Base-by-base conservation (phyloP, 2,113 vertebrate species). In the Oplegnathus fasciatus region DNA sequence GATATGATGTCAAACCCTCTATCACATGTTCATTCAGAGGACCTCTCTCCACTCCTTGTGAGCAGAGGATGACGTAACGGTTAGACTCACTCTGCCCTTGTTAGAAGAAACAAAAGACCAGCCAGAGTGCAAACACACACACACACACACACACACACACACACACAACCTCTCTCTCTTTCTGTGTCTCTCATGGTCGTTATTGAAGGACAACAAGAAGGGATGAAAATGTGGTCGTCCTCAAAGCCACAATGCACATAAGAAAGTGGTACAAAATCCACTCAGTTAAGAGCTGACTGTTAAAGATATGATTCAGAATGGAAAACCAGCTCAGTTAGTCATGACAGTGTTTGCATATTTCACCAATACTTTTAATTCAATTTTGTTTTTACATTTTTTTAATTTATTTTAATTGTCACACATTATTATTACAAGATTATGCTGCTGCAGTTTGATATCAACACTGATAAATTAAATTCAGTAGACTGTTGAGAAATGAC, bases 91-190 rank as follows among this genome's bases (percentile, higher is more conserved):
- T 79, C 75, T 9, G 72, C 60, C 86, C 75, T 84, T 86, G 84
- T 90, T 91, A 57, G 70, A 78, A 86, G 74, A 88, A 89, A 93
- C 92, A 93, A 92, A 93, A 89, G 92, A 88, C 46, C 69, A 82
- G 77, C 79, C 83, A 75, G 73, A 76, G 40, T 9, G 1, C 6
- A 1, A 34, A n/a, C 37, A 37, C 80, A 65, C 72, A 54, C 61
- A 60, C 69, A 44, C 54, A 68, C 46, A 67, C 67, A 57, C 54
- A 54, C 71, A 78, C 57, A 81, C 71, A 46, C 57, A 32, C 68
- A 65, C 64, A 24, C 82, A 69, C 8, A 72, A 26, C 13, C 69
- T 57, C 52, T 30, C 28, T 64, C 40, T 40, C 50, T 72, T 46
- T 81, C 34, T 61, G 17, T 48, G 15, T 87, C 48, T 68, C 46